Base-by-base conservation (phyloP, 2,113 vertebrate genomes). In the Pelecanus crispus region DNA sequence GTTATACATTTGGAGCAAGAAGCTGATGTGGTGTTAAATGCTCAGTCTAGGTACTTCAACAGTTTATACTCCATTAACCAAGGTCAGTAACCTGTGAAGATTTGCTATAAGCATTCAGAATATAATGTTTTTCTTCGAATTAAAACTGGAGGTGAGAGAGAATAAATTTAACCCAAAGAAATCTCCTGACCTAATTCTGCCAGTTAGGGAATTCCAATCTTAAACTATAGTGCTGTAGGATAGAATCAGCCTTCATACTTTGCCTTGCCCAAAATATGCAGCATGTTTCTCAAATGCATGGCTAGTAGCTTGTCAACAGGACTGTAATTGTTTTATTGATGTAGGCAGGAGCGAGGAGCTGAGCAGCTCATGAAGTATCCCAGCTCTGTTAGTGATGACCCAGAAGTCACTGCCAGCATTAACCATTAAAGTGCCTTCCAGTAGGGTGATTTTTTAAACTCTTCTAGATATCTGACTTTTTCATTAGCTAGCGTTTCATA, bases 1-100 rank as follows among this genome's bases (percentile, higher is more conserved):
- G 67, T 95, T 97, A 90, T 11, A 88, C 73, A 92, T 95, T 91
- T 95, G 87, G 92, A 97, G 78, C 63, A 90, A 94, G 94, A 96
- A 96, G 85, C 81, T 97, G 94, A 59, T 77, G 47, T 63, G 50
- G 84, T 90, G 85, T 93, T 96, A 96, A 97, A 81, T 95, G 85
- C 93, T 96, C 38, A 49, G 65, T 59, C 38, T 75, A 85, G 66
- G 59, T 94, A 79, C 93, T 96, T 97, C 82, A 97, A 17, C 83
- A 75, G 75, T 90, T 97, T 72, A 50, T 95, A 92, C 62, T 96
- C 83, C 80, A 70, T 97, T 97, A 96, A 96, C 71, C 66, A 81
- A 82, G 91, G 92, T 84, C 73, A 91, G 72, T 96, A 97, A 93
- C 84, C 68, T 81, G 78, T 79, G 77, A 95, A 94, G 71, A 73